These are phyloP conservation scores for Drosophila mimica DNA, from an alignment of 2,888 invertebrate species.

Conservation along the genomic window DNA sequence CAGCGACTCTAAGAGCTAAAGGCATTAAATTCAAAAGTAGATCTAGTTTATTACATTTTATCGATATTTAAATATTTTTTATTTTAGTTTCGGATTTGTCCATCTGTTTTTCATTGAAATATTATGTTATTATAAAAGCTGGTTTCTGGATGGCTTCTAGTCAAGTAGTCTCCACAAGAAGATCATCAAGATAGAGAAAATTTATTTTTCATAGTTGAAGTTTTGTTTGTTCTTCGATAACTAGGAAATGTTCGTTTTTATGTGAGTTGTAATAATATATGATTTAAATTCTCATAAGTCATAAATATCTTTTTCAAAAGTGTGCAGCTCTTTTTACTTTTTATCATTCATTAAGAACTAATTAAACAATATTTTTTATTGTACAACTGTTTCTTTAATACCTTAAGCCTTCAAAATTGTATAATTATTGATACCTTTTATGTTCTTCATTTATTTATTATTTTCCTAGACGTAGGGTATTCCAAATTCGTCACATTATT, in stretches of 20 bases:
- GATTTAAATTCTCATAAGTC: neutral
- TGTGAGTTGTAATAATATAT: rapidly evolving
- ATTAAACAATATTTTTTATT: neutral
- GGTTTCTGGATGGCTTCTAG: no score
- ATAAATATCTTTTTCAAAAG: rapidly evolving
- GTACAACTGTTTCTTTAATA: neutral
- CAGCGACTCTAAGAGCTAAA: no score
- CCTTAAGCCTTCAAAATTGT: rapidly evolving
- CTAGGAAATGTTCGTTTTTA: neutral
- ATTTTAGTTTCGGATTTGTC: no score
- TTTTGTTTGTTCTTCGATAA: neutral
- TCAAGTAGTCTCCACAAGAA: neutral
- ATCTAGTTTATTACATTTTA: no score
- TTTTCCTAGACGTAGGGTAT: conserved; percentile 10
- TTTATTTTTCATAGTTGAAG: no score
- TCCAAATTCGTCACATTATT: neutral
- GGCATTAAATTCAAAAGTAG: no score
- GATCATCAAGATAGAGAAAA: no score
- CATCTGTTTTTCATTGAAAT: neutral
- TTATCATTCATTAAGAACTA: neutral
- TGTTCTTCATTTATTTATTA: neutral
- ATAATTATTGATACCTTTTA: neutral
- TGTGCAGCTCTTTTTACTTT: neutral
- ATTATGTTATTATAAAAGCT: neutral
- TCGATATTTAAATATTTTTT: no score